Conservation (phyloP, 1,140 invertebrate species). For the Thalassaphorura encarpata region DNA sequence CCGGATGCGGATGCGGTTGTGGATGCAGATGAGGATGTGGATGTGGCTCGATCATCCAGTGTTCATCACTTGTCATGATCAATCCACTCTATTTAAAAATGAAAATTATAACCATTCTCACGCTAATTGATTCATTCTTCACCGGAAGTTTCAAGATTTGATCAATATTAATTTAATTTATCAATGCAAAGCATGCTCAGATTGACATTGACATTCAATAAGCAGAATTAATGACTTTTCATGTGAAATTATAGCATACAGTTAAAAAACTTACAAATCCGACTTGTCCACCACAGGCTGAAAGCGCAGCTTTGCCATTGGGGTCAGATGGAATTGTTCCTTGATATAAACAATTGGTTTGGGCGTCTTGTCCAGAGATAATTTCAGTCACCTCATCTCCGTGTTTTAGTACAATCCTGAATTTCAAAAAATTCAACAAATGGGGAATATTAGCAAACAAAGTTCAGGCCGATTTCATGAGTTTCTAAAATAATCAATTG, state of each 20-base stretch:
- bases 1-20: not conserved
- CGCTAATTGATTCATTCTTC: too few species aligned
- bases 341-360: not conserved
- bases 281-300: not conserved
- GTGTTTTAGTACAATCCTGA: not conserved
- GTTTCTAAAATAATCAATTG: too few species aligned
- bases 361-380: not conserved
- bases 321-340: not conserved
- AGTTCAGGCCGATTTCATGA: not conserved
- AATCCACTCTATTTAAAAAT: slow-evolving; percentile 16
- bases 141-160: not conserved
- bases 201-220: not conserved
- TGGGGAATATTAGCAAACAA: not conserved
- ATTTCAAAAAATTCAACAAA: not conserved
- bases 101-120: too few species aligned
- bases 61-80: slow-evolving; percentile 14
- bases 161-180: not conserved
- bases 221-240: not conserved
- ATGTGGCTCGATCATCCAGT: slow-evolving; percentile 19
- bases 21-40: slow-evolving; percentile 7
- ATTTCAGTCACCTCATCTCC: not conserved
- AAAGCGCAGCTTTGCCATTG: slow-evolving; percentile 6
- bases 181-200: not conserved
- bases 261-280: slow-evolving; percentile 6
- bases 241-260: not conserved